phyloP scores from a whole-genome alignment of 2,113 vertebrate species.

The Aspiorhynchus laticeps region DNA sequence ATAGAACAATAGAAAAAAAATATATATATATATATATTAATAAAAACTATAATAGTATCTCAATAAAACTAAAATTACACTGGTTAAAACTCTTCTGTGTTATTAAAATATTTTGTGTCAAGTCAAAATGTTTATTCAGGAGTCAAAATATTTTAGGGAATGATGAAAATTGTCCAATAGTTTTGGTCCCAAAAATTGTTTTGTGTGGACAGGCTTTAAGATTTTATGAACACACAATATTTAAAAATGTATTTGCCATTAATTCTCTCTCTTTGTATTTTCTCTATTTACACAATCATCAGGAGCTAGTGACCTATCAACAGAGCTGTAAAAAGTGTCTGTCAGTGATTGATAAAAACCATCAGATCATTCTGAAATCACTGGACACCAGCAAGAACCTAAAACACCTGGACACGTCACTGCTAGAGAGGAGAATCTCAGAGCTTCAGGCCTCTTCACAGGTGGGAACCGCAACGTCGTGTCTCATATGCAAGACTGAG shows the following conservation, averaged over 20 bases:
- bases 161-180: not conserved
- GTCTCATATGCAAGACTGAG: not conserved
- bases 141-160: not conserved
- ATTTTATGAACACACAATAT: not conserved
- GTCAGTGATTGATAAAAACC: conserved; percentile 85
- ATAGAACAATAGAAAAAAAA: not conserved
- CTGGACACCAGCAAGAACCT: conserved; percentile 80
- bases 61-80: not conserved
- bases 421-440: conserved; percentile 85
- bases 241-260: not conserved
- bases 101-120: not conserved
- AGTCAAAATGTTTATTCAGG: not conserved
- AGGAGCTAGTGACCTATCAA: conserved; percentile 90
- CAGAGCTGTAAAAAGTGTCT: conserved; percentile 93
- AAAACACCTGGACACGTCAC: conserved; percentile 83
- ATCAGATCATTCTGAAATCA: conserved; percentile 84
- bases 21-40: no score
- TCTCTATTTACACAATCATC: conserved; percentile 28
- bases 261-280: not conserved
- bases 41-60: not conserved
- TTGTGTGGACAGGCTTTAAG: not conserved
- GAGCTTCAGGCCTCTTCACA: conserved; percentile 88
- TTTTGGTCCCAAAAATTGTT: not conserved
- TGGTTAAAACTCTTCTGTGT: not conserved
- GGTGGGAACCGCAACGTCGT: conserved; percentile 67